A percentile compares a stretch with the other conserved stretches of the same genome.
These are phyloP conservation scores for Oreochromis niloticus DNA, from an alignment of 2,113 vertebrate genomes.

Conservation along the genomic window DNA sequence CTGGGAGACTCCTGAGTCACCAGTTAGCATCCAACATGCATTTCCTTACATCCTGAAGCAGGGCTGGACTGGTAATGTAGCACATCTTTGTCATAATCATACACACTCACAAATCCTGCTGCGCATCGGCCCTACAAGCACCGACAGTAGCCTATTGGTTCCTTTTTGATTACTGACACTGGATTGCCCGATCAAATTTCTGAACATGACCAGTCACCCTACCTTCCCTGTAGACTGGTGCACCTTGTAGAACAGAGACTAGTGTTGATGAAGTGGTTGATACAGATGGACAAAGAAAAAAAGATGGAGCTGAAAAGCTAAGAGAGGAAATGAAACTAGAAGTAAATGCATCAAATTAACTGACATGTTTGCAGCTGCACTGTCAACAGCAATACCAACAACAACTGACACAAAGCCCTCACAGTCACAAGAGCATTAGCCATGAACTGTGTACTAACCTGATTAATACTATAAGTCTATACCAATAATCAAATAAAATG, in stretches of 20 bases:
- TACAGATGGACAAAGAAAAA: background rate
- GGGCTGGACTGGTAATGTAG: background rate
- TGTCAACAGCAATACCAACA: background rate
- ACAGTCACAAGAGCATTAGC: background rate
- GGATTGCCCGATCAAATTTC: background rate
- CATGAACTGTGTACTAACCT: background rate
- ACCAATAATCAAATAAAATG: background rate
- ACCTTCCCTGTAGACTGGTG: background rate
- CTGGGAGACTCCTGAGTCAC: background rate
- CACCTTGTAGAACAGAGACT: background rate
- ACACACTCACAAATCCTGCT: background rate
- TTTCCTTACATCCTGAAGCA: background rate
- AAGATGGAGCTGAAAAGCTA: background rate
- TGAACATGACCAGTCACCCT: background rate
- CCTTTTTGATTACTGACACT: background rate
- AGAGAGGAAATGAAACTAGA: background rate
- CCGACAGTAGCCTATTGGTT: fast-evolving
- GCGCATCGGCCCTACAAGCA: background rate
- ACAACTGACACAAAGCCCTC: background rate
- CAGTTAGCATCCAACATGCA: background rate
- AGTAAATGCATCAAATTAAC: background rate
- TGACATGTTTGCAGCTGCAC: background rate
- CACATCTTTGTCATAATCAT: background rate
- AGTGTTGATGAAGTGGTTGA: background rate
- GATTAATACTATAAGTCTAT: background rate